Percentiles rank a stretch among this genome's conserved stretches.
phyloP scores from a whole-genome alignment of 2,888 invertebrate genomes.

The Plemyria rubiginata region DNA sequence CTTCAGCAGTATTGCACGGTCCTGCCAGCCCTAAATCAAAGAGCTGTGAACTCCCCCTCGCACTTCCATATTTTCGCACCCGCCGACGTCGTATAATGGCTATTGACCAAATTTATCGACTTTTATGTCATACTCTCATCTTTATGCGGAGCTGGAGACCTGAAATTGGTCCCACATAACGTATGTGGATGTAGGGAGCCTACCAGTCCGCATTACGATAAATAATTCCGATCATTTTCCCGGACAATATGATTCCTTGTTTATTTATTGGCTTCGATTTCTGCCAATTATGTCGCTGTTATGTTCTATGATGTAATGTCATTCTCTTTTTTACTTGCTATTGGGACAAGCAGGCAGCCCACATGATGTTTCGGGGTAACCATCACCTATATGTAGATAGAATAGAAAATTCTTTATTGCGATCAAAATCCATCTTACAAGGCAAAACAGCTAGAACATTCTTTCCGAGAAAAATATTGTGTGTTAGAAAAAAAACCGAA shows the following conservation, averaged over 20 bases:
- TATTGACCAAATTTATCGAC: conserved; percentile 83
- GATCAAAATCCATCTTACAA: no score
- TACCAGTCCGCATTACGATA: conserved; percentile 56
- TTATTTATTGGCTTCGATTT: conserved; percentile 49
- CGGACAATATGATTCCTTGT: conserved; percentile 51
- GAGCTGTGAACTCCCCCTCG: conserved; percentile 71
- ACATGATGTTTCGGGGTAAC: no score
- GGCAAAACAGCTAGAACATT: no score
- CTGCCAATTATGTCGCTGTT: conserved; percentile 23
- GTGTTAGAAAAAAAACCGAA: no score
- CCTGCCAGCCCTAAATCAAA: conserved; percentile 74
- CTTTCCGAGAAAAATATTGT: no score
- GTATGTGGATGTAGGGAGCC: conserved; percentile 53
- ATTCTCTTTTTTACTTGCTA: no score
- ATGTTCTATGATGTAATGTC: conserved; percentile 1
- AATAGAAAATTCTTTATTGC: no score
- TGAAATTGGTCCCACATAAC: conserved; percentile 66
- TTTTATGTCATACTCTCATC: conserved; percentile 80
- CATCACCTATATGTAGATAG: no score
- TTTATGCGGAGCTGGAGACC: conserved; percentile 68
- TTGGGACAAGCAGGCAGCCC: no score
- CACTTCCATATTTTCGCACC: conserved; percentile 82
- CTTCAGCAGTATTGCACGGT: conserved; percentile 37
- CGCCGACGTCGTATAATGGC: conserved; percentile 80
- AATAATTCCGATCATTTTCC: conserved; percentile 60